Conservation (phyloP, 2,888 invertebrate species). For the Acanthacorydalis orientalis region DNA sequence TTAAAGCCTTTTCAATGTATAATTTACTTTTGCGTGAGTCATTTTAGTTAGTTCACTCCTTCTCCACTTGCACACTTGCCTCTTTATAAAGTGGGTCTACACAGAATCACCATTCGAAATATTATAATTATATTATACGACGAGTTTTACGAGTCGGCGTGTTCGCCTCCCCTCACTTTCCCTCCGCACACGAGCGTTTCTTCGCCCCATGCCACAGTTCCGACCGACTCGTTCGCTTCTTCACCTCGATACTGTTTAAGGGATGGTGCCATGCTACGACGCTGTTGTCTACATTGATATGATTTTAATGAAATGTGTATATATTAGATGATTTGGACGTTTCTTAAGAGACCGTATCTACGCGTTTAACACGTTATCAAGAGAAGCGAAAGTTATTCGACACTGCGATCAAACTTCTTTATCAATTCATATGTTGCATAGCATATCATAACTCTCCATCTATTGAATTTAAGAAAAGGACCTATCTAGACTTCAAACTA, state of each 20-base stretch:
- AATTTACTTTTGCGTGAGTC: slow-evolving; percentile 49
- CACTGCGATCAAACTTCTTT: no score
- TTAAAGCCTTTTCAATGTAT: slow-evolving; percentile 48
- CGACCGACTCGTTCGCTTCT: not conserved
- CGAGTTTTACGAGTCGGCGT: not conserved
- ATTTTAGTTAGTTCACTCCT: slow-evolving; percentile 30
- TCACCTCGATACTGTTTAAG: no score
- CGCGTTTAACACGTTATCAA: no score
- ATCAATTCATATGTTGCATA: no score
- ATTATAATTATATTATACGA: slow-evolving; percentile 24
- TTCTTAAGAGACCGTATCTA: not conserved
- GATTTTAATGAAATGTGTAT: not conserved
- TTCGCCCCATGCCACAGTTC: not conserved
- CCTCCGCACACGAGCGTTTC: not conserved
- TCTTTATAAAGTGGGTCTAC: slow-evolving; percentile 20
- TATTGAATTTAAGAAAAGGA: no score
- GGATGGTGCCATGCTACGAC: not conserved
- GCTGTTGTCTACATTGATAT: not conserved
- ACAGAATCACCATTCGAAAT: slow-evolving; percentile 20
- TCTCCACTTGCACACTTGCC: slow-evolving; percentile 12
- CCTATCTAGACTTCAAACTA: no score
- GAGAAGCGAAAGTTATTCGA: no score
- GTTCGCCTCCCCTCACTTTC: not conserved
- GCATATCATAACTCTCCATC: no score
- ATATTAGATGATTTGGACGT: not conserved